Evolutionary conservation across 2,888 invertebrate genomes (phyloP).

Genomic region (Cancer borealis): DNA sequence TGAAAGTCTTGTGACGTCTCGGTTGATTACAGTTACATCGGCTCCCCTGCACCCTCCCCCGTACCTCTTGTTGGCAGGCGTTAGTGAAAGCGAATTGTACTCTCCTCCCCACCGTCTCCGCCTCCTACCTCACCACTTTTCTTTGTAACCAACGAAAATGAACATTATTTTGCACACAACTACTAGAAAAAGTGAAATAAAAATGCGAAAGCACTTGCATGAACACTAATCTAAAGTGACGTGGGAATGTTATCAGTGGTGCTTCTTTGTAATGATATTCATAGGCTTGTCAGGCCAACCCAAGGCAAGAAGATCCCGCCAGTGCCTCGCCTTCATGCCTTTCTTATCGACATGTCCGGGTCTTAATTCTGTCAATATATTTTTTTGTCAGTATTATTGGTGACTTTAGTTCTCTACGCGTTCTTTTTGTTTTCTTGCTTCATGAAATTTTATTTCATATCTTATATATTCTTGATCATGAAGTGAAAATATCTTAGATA

Average conservation of each 20-base stretch:
- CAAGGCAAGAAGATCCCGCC: no score
- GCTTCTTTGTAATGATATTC: not conserved
- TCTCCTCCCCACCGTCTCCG: not conserved
- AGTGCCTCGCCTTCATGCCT: no score
- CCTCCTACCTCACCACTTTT: not conserved
- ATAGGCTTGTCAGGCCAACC: no score
- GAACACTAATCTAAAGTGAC: not conserved
- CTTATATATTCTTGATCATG: not conserved
- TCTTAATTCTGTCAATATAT: no score
- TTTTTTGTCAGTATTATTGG: not conserved
- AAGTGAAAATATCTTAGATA: not conserved
- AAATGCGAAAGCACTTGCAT: not conserved
- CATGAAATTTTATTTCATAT: not conserved
- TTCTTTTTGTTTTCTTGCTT: not conserved
- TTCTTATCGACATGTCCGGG: no score
- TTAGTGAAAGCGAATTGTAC: constrained; percentile 29
- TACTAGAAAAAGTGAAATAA: not conserved
- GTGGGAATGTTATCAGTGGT: not conserved
- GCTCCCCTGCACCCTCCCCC: not conserved
- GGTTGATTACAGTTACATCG: constrained; percentile 39
- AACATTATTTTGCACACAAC: not conserved
- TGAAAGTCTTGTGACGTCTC: not conserved
- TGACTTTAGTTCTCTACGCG: not conserved
- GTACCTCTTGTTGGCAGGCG: constrained; percentile 22
- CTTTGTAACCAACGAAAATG: not conserved